These are phyloP conservation scores for Drosophila recens DNA, from an alignment of 2,888 invertebrate genomes.

Conservation along the genomic window DNA sequence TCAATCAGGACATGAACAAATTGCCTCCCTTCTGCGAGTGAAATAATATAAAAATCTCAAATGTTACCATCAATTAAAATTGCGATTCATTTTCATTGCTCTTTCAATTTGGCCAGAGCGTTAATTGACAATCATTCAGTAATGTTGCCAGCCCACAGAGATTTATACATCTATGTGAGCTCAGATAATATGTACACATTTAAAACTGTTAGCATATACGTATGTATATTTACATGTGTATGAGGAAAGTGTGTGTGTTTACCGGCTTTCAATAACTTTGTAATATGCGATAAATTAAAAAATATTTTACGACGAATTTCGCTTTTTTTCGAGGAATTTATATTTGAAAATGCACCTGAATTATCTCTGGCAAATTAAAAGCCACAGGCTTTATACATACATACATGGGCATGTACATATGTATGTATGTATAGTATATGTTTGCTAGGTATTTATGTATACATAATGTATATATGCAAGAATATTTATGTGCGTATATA, in stretches of 20 bases:
- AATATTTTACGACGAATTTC: conserved; percentile 22
- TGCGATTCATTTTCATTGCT: not conserved
- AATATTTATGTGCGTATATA: not conserved
- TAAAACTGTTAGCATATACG: not conserved
- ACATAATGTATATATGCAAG: not conserved
- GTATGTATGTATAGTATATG: no score
- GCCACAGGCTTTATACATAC: conserved; percentile 4
- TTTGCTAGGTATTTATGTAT: not conserved
- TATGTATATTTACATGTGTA: not conserved
- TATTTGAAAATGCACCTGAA: conserved; percentile 62
- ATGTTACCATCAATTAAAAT: not conserved
- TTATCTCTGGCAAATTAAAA: conserved; percentile 42
- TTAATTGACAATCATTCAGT: conserved; percentile 18
- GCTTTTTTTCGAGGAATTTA: conserved; percentile 46
- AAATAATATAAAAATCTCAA: not conserved
- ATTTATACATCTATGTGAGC: not conserved
- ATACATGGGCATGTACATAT: not conserved
- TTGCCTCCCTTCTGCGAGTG: no score
- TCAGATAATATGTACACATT: not conserved
- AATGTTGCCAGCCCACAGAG: conserved; percentile 2
- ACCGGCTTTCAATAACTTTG: conserved; percentile 16
- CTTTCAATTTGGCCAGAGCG: not conserved
- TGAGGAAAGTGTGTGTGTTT: not conserved
- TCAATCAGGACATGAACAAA: no score
- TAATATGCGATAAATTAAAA: conserved; percentile 29